phyloP scores from a whole-genome alignment of 2,888 invertebrate genomes.

The Achlya flavicornis region DNA sequence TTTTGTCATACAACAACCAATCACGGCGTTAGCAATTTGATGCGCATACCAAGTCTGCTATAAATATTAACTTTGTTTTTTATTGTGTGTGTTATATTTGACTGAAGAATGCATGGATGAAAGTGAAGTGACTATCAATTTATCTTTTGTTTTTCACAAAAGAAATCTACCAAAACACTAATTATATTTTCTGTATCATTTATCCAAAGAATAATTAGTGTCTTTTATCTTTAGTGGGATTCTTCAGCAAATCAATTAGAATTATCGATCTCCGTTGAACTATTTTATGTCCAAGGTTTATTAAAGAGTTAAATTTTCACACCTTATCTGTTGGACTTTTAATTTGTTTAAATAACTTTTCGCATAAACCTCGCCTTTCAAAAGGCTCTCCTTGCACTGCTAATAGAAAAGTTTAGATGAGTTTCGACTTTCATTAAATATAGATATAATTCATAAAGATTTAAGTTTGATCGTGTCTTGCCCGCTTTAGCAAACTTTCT shows the following conservation, averaged over 20 bases:
- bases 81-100: constrained; percentile 38
- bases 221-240: too few species aligned
- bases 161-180: not conserved
- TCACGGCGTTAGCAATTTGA: constrained; percentile 23
- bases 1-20: constrained; percentile 19
- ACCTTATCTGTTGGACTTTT: constrained; percentile 19
- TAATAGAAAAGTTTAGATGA: constrained; percentile 52
- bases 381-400: constrained; percentile 45
- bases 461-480: constrained; percentile 8
- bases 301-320: not conserved
- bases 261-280: not conserved
- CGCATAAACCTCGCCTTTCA: constrained; percentile 51
- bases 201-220: too few species aligned
- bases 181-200: not conserved
- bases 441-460: constrained; percentile 21
- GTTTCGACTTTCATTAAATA: constrained; percentile 37
- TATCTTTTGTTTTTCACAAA: not conserved
- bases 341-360: constrained; percentile 40
- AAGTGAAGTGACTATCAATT: not conserved
- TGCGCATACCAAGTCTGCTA: constrained; percentile 19
- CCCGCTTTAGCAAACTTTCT: not conserved
- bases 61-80: constrained; percentile 26
- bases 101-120: constrained; percentile 26
- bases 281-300: not conserved
- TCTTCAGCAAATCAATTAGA: not conserved